phyloP scores from a whole-genome alignment of 2,888 invertebrate genomes.

The Rhagonycha fulva region DNA sequence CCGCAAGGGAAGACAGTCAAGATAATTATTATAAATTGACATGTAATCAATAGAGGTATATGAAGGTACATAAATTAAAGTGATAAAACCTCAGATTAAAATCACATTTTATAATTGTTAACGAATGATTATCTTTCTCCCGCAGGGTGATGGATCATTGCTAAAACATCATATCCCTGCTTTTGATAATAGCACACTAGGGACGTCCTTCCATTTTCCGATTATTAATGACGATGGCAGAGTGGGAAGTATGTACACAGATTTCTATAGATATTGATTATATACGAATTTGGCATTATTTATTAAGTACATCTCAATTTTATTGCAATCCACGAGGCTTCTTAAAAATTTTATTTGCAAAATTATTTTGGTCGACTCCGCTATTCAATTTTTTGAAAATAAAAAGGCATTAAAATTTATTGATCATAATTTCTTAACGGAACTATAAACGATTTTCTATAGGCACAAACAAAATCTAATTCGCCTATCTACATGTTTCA shows the following conservation, averaged over 20 bases:
- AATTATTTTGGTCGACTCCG: neutral
- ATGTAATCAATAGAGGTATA: conserved; percentile 25
- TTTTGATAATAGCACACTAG: conserved; percentile 38
- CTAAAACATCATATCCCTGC: conserved; percentile 30
- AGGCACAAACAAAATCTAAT: conserved; percentile 14
- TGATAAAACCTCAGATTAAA: conserved; percentile 45
- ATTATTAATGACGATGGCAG: conserved; percentile 42
- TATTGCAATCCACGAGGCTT: neutral
- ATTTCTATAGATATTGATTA: conserved; percentile 33
- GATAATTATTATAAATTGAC: conserved; percentile 20
- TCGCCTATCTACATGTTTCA: conserved; percentile 27
- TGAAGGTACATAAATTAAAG: conserved; percentile 42
- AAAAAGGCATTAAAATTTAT: neutral
- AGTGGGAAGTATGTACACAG: conserved; percentile 38
- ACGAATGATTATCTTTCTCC: conserved; percentile 46
- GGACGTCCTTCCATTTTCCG: conserved; percentile 40
- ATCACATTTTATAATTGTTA: conserved; percentile 49
- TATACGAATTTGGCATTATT: conserved; percentile 11
- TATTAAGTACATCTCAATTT: neutral
- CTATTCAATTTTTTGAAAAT: neutral
- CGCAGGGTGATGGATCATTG: conserved; percentile 41
- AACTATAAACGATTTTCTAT: conserved; percentile 9
- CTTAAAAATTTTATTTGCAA: neutral
- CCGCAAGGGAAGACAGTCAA: neutral
- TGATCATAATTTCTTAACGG: neutral